Evolutionary conservation across 2,797 vertebrate species (phyloP).

Genomic region (Bufotes viridis): DNA sequence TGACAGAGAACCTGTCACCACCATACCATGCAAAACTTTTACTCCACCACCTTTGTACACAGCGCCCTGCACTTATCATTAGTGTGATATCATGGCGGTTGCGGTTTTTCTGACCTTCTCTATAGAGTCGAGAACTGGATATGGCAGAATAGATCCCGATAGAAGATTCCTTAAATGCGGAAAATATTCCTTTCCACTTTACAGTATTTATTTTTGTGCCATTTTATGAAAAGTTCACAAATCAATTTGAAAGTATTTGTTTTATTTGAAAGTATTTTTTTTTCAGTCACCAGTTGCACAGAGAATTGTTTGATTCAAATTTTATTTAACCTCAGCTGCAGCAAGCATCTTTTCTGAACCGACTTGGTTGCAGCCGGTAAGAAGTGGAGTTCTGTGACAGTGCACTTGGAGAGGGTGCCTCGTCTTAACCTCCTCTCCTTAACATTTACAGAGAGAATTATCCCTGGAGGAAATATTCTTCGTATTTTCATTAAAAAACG

Average conservation of each 20-base stretch:
- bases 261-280: too few relatives aligned
- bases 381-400: background rate
- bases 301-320: background rate
- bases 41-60: background rate
- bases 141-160: too few relatives aligned
- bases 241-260: too few relatives aligned
- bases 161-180: too few relatives aligned
- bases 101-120: background rate
- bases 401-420: background rate
- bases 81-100: background rate
- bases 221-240: background rate
- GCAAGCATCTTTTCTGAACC: too few relatives aligned
- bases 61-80: background rate
- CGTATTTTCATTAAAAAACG: slow-evolving; percentile 25
- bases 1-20: background rate
- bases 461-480: slow-evolving; percentile 13
- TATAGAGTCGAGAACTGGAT: background rate
- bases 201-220: background rate
- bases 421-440: background rate
- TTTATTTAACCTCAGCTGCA: too few relatives aligned
- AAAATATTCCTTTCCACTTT: too few relatives aligned
- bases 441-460: slow-evolving; percentile 23
- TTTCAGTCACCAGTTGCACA: too few relatives aligned
- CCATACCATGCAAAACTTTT: background rate
- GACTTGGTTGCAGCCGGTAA: background rate